phyloP scores from a whole-genome alignment of 2,797 vertebrate species.

The Halcyon leucocephala region DNA sequence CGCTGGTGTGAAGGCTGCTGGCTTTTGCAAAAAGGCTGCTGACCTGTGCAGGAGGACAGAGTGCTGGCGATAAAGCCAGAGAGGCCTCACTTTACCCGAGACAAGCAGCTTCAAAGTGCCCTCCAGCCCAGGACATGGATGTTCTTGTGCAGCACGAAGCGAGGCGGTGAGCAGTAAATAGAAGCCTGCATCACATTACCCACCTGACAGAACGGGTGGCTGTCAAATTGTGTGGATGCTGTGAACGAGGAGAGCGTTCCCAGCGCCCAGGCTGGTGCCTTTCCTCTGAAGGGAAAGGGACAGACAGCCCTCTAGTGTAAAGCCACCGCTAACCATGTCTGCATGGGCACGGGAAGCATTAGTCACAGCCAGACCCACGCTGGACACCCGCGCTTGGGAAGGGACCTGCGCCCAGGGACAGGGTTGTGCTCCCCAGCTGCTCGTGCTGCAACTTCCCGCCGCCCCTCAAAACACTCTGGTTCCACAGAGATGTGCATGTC shows the following conservation, averaged over 20 bases:
- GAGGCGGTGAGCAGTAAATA: background rate
- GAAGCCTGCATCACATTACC: background rate
- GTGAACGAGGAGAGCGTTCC: rapidly evolving
- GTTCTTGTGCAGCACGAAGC: background rate
- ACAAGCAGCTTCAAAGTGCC: background rate
- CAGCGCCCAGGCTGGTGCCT: background rate
- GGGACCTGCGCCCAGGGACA: background rate
- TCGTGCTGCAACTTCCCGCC: background rate
- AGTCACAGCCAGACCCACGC: rapidly evolving
- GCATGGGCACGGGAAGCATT: background rate
- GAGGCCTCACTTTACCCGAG: background rate
- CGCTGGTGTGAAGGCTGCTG: background rate
- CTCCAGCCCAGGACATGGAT: background rate
- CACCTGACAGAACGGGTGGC: rapidly evolving
- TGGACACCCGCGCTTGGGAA: rapidly evolving
- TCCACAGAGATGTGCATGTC: background rate
- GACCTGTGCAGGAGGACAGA: background rate
- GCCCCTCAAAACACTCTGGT: rapidly evolving
- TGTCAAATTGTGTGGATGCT: background rate
- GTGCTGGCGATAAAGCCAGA: background rate
- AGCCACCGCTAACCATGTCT: background rate
- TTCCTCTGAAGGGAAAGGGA: slow-evolving; percentile 45
- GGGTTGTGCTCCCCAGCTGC: background rate
- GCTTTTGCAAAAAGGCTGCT: background rate
- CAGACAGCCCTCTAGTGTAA: slow-evolving; percentile 75